Base-by-base conservation (phyloP, 1,140 invertebrate species). In the Araneus ventricosus region DNA sequence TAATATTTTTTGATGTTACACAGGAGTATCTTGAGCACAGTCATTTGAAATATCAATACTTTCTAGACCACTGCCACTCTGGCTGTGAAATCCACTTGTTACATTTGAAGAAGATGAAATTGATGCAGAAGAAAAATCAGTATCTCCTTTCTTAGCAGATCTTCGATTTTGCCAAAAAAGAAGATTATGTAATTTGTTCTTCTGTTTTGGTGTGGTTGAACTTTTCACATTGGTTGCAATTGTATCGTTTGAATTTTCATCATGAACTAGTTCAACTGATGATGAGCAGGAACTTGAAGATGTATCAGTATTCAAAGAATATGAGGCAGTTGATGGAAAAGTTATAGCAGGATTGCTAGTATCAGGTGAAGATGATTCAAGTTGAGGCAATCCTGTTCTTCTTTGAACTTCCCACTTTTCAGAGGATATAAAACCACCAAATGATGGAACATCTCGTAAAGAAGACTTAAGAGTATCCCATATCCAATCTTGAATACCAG, bases 391-490 rank as follows among this genome's bases (percentile, higher is more conserved):
- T 39, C 27, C 14, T 17, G 34, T 22, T 22, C 20, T n/a, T 37
- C 34, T n/a, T 70, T 37, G 52, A 61, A 80, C n/a, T 41, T 34
- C 37, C 45, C 34, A 22, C 27, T 30, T 80, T 41, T 88, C 52
- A 63, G 70, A 27, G 2, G 63, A 37, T 61, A 86, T 59, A 88
- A 82, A 88, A 45, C n/a, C 52, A 17, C n/a, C 45, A 86, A 45
- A 8, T 45, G 80, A 45, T 24, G 45, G 30, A 70, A 39, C 27
- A 75, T 94, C 94, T 75, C 94, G 94, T 10, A 96, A 94, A 7
- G 95, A 95, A 30, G 93, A 94, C 2, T 95, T 94, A 3, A 96
- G 94, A 80, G 95, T 93, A 3, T 94, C 94, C 95, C 95, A 95
- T 85, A 95, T 95, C 95, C 95, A 96, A 30, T 95, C 95, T 61